Evolutionary conservation across 2,797 vertebrate species (phyloP).

Genomic region (Cuculus canorus): DNA sequence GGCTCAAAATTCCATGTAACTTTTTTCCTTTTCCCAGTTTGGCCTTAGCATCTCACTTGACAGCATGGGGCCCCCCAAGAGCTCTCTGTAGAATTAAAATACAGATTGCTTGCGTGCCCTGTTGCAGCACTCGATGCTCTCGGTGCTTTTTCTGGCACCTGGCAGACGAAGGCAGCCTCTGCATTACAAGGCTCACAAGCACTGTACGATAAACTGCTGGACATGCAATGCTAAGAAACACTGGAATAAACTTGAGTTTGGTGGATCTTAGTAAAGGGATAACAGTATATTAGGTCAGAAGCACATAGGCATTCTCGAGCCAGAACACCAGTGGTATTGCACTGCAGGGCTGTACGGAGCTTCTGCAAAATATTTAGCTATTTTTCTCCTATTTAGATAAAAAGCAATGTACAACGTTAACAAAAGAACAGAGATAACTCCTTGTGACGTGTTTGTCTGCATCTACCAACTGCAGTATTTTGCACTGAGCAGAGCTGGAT

Average conservation of each 20-base stretch:
- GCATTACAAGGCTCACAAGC: neutral
- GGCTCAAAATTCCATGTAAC: too few species aligned
- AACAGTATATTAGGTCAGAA: neutral
- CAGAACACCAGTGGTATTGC: neutral
- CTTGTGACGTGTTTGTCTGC: neutral
- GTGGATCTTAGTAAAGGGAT: neutral
- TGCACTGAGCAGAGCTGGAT: neutral
- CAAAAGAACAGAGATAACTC: neutral
- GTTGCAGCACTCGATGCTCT: neutral
- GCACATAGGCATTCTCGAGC: neutral
- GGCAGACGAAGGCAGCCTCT: neutral
- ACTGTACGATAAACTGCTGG: neutral
- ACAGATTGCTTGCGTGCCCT: fast-evolving
- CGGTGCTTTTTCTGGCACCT: neutral
- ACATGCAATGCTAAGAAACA: neutral
- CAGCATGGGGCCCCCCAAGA: neutral
- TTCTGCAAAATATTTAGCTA: neutral
- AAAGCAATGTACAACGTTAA: neutral
- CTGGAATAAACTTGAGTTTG: neutral
- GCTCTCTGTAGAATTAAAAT: neutral
- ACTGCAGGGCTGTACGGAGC: neutral
- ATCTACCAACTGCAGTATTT: neutral
- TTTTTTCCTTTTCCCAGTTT: neutral
- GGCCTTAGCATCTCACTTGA: neutral
- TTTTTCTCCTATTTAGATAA: neutral